phyloP scores from a whole-genome alignment of 1,140 invertebrate genomes.

The Coelopa frigida region DNA sequence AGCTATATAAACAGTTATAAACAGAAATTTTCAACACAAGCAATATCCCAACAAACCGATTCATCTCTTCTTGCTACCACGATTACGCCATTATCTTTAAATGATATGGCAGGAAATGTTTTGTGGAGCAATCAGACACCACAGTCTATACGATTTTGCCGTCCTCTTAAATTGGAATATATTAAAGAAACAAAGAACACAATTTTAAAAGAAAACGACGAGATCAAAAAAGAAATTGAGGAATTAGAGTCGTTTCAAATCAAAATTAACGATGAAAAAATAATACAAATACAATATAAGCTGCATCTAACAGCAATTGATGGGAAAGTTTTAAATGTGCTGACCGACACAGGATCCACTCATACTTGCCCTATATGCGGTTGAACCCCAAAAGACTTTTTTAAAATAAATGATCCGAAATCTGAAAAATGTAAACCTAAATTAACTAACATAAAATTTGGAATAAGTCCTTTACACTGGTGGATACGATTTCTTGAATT shows the following conservation, averaged over 20 bases:
- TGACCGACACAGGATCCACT: constrained; percentile 11
- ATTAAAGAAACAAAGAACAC: constrained; percentile 10
- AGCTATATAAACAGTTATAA: constrained; percentile 8
- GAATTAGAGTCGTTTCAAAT: constrained; percentile 1
- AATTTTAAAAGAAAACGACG: constrained; percentile 6
- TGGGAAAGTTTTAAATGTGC: constrained; percentile 17
- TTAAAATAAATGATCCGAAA: constrained; percentile 9
- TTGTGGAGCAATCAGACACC: not conserved
- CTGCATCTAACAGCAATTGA: constrained; percentile 15
- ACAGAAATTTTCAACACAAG: not conserved
- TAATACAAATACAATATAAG: constrained; percentile 10
- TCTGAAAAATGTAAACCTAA: constrained; percentile 8
- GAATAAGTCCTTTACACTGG: constrained; percentile 14
- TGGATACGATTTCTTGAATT: constrained; percentile 18
- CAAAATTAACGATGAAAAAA: constrained; percentile 2
- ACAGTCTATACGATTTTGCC: constrained; percentile 11
- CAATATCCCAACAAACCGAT: not conserved
- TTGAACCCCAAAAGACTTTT: constrained; percentile 14
- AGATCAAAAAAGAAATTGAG: constrained; percentile 8
- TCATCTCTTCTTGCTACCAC: constrained; percentile 9
- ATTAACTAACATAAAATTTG: constrained; percentile 13
- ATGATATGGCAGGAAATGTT: not conserved
- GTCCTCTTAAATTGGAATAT: constrained; percentile 12
- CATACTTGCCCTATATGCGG: constrained; percentile 16
- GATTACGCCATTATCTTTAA: constrained; percentile 3